Conservation (phyloP, 2,113 vertebrate genomes). For the Macrotis lagotis region DNA sequence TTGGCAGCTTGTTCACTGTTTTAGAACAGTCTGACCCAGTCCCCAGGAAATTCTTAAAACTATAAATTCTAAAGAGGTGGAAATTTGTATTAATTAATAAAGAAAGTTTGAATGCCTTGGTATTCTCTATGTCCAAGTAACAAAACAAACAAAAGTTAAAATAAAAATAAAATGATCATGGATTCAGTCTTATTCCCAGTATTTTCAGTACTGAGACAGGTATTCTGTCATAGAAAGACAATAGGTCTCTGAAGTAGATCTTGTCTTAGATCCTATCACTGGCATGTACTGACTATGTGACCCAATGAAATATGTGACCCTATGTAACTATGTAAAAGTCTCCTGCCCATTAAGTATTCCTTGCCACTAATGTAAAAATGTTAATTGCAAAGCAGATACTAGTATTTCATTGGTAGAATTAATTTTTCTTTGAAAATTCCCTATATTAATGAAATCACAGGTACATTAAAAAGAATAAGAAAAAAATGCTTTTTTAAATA, state of each 20-base stretch:
- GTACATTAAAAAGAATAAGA: not conserved
- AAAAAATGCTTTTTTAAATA: not conserved
- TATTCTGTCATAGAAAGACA: not conserved
- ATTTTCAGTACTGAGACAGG: not conserved
- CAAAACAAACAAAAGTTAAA: not conserved
- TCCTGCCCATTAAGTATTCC: too few species aligned
- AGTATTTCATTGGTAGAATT: not conserved
- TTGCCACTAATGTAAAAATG: not conserved
- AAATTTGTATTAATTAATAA: not conserved
- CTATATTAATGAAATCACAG: not conserved
- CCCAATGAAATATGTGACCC: too few species aligned
- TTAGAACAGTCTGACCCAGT: too few species aligned
- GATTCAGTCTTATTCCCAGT: not conserved
- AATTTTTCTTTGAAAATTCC: not conserved
- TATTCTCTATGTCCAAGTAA: not conserved
- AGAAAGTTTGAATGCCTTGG: not conserved
- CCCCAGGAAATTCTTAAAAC: not conserved
- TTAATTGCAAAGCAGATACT: not conserved
- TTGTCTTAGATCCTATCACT: not conserved
- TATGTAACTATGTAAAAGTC: too few species aligned
- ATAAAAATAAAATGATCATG: not conserved
- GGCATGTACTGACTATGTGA: too few species aligned
- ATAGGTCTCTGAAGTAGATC: not conserved
- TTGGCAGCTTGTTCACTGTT: too few species aligned
- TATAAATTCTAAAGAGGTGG: not conserved